Percentiles rank a stretch among this genome's conserved stretches.
Evolutionary conservation across 2,888 invertebrate genomes (phyloP).

Genomic region (Watsonalla cultraria): DNA sequence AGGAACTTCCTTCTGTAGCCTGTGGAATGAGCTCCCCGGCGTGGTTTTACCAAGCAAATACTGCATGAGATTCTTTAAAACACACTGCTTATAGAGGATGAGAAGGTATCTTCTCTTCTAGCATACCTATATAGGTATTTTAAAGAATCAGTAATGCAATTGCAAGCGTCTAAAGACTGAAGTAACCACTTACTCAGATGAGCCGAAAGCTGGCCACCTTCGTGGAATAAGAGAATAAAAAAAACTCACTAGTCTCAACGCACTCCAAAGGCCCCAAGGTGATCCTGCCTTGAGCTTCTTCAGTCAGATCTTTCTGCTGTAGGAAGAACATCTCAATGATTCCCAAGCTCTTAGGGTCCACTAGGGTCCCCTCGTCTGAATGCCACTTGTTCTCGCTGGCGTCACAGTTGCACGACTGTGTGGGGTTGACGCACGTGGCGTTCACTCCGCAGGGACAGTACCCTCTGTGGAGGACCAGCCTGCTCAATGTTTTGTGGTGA

Average conservation of each 20-base stretch:
- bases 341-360: constrained; percentile 88
- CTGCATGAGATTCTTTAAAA: too few species aligned
- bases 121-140: too few species aligned
- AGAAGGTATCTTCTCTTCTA: too few species aligned
- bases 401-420: constrained; percentile 94
- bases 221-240: too few species aligned
- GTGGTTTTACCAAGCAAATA: too few species aligned
- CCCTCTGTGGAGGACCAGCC: constrained; percentile 69
- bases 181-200: too few species aligned
- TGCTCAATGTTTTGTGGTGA: neutral
- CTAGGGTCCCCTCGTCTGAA: constrained; percentile 92
- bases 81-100: too few species aligned
- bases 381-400: constrained; percentile 92
- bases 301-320: constrained; percentile 89
- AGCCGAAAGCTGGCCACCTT: too few species aligned
- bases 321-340: constrained; percentile 94
- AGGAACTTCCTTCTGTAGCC: too few species aligned
- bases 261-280: constrained; percentile 95
- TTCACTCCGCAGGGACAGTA: constrained; percentile 88
- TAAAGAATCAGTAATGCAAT: too few species aligned
- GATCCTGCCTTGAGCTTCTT: constrained; percentile 91
- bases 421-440: constrained; percentile 88
- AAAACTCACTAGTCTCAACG: constrained; percentile 91
- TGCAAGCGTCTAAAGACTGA: too few species aligned
- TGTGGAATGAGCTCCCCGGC: too few species aligned